These are phyloP conservation scores for Diaprepes abbreviatus DNA, from an alignment of 2,888 invertebrate species.

Conservation along the genomic window DNA sequence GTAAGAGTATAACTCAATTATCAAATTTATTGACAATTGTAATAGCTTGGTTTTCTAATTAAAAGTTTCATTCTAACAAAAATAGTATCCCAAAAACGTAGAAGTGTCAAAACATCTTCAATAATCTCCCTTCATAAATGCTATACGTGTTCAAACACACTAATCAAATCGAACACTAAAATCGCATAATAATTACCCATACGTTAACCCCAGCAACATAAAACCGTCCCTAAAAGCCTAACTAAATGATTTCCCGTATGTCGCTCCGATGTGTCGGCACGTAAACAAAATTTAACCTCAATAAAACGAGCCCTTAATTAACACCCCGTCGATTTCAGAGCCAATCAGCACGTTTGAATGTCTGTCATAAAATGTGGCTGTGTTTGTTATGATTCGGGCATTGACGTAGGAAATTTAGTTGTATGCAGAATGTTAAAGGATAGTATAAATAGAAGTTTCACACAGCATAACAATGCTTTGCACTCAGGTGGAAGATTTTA, in stretches of 20 bases:
- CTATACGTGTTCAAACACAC: conserved; percentile 1
- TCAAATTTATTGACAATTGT: too few relatives aligned
- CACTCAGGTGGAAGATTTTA: too few relatives aligned
- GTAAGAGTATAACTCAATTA: too few relatives aligned
- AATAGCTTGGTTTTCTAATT: too few relatives aligned
- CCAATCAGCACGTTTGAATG: conserved; percentile 30
- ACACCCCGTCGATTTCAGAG: conserved; percentile 24
- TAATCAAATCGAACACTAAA: conserved; percentile 4
- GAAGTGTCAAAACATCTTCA: too few relatives aligned
- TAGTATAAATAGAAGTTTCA: too few relatives aligned
- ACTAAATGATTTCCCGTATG: conserved; percentile 27
- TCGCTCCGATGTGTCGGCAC: conserved; percentile 17
- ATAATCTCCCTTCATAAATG: too few relatives aligned
- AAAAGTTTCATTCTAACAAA: too few relatives aligned
- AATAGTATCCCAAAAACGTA: too few relatives aligned
- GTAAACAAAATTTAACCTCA: conserved; percentile 33
- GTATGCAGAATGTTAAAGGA: too few relatives aligned
- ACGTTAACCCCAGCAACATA: conserved; percentile 23
- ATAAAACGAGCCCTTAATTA: conserved; percentile 35
- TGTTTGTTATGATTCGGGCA: conserved; percentile 18
- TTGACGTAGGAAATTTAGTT: not conserved
- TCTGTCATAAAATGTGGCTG: conserved; percentile 15
- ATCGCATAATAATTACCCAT: conserved; percentile 6
- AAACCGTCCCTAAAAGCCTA: conserved; percentile 7
- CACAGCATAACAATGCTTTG: too few relatives aligned